Evolutionary conservation across 1,140 invertebrate species (phyloP), one percentile per base, ranked within the genome.

Genomic region (Sesamia nonagrioides): DNA sequence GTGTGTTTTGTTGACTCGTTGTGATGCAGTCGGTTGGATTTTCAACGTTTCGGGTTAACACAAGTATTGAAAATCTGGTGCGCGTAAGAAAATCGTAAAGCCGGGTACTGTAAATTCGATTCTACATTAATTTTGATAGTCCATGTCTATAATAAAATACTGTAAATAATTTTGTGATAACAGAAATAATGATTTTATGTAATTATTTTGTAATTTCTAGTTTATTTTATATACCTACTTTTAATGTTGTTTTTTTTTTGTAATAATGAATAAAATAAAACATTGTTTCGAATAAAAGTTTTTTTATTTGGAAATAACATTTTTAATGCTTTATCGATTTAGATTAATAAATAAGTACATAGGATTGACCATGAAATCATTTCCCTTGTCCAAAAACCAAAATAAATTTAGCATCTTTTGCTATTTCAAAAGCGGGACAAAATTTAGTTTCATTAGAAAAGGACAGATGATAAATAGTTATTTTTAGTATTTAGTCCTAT

Each of bases 181-280:
- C 40, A 35, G 33, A 58, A 45, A 13, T n/a, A 68, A 68, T 50
- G 37, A 48, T 48, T 68, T 68, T 21, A 48, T 48, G 11, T 48
- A 48, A 48, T 33, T 61, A 27, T 9, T 56, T 42, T 63, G 35
- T 27, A 66, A 5, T 66, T 66, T 66, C 5, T 66, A 18, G 5
- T 45, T 66, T 63, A 40, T 42, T 17, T 66, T 11, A 45, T 66
- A 45, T 68, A n/a, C n/a, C n/a, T n/a, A n/a, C 48, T 68, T 45
- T 68, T 27, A 68, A 68, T 35, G 35, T 68, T 68, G 63, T 68
- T 68, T 68, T 68, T 48, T 68, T 48, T 68, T 68, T 42, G 40
- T 40, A 37, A 63, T 40, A 27, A 56, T 56, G 54, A 13, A 56
- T 56, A 2, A 63, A 68, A 48, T 27, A 61, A 61, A 61, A 68